These are phyloP conservation scores for Cantharis rustica DNA, from an alignment of 2,888 invertebrate species.

Conservation along the genomic window DNA sequence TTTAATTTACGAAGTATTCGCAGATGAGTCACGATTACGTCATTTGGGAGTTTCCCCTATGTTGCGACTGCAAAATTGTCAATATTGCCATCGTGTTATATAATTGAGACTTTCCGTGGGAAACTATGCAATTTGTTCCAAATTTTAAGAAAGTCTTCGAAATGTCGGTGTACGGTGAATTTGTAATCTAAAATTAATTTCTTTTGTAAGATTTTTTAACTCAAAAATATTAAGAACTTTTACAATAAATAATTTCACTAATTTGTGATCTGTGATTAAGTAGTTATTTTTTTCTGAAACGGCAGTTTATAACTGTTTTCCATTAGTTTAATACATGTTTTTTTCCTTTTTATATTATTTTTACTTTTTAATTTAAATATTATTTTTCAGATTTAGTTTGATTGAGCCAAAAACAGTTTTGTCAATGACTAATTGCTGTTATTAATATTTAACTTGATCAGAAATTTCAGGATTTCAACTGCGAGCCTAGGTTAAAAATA, in stretches of 20 bases:
- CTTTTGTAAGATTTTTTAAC: neutral
- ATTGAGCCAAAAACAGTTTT: too few relatives aligned
- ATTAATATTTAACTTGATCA: too few relatives aligned
- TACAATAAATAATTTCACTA: neutral
- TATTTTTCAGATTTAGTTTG: too few relatives aligned
- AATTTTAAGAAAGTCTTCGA: neutral
- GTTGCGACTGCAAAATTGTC: constrained; percentile 29
- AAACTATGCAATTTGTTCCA: neutral
- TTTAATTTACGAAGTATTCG: neutral
- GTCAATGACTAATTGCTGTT: too few relatives aligned
- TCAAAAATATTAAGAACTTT: neutral
- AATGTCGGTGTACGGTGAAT: neutral
- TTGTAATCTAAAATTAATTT: neutral
- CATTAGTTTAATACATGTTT: too few relatives aligned
- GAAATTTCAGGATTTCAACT: too few relatives aligned
- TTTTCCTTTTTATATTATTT: too few relatives aligned
- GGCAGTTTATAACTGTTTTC: too few relatives aligned
- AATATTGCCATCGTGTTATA: constrained; percentile 3
- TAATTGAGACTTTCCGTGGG: neutral
- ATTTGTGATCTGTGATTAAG: neutral
- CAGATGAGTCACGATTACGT: constrained; percentile 31
- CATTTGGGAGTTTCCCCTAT: constrained; percentile 27
- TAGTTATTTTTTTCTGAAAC: neutral
- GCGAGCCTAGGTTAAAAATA: too few relatives aligned
- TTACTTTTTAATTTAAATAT: too few relatives aligned